Evolutionary conservation across 1,140 invertebrate genomes (phyloP), one percentile per base, ranked within the genome.

Genomic region (Nephila pilipes): DNA sequence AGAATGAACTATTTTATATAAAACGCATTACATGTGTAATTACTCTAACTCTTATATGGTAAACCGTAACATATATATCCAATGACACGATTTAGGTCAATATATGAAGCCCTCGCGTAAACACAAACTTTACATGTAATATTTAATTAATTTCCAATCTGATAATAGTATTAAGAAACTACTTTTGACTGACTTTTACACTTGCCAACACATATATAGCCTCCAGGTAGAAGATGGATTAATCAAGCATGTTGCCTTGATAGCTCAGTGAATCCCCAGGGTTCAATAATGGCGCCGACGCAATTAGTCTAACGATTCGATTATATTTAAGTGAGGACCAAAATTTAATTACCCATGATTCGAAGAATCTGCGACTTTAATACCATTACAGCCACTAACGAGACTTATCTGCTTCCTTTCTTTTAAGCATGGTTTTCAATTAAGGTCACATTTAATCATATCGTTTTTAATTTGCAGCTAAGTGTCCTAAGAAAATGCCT

Each of bases 261-360:
- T n/a, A n/a, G 36, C 80, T 38, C 16, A 16, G 58, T 1, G 58
- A 60, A 46, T 38, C 75, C 10, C 10, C 75, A 80, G 38, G 75
- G 25, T 25, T 29, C 80, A 83, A 55, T 83, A 83, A 83, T 54
- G 46, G 80, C 5, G 18, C 20, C 80, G 25, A 22, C 2, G 29
- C 57, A 60, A 85, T 85, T 85, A 85, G 57, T 1, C 29, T 60
- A 85, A 85, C 38, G 85, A 69, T 38, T 88, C 60, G 63, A 88
- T 88, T 88, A 65, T 36, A 69, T 69, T 88, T 69, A 46, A 12
- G 32, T 20, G 46, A 25, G 63, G 32, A 14, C 32, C 18, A 32
- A 88, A 88, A 88, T 88, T 88, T 88, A 88, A 88, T 69, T 88
- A 88, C n/a, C 36, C 85, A 46, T 32, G 12, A 69, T 88, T 69